phyloP scores from a whole-genome alignment of 2,797 vertebrate genomes.

The Fratercula arctica region DNA sequence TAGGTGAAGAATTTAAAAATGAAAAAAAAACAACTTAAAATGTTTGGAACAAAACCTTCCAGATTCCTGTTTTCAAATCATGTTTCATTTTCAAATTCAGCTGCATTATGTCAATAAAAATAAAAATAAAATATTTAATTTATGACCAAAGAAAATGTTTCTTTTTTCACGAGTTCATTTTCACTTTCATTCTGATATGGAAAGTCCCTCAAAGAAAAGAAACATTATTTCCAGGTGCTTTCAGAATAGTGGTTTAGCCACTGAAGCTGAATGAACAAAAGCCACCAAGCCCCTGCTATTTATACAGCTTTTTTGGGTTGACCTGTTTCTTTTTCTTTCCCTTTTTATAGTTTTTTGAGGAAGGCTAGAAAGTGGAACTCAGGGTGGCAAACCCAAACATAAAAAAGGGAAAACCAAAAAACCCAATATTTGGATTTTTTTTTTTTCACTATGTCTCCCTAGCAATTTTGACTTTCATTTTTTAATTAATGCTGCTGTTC shows the following conservation, averaged over 20 bases:
- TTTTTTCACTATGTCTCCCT: not conserved
- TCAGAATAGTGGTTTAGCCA: not conserved
- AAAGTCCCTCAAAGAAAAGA: not conserved
- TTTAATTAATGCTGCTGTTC: not conserved
- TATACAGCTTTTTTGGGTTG: not conserved
- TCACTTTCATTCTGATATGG: not conserved
- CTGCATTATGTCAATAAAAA: not conserved
- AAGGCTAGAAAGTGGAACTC: not conserved
- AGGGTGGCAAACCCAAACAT: not conserved
- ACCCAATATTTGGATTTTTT: not conserved
- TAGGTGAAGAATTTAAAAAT: not conserved
- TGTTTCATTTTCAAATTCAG: not conserved
- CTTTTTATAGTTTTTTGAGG: not conserved
- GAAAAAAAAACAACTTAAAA: not conserved
- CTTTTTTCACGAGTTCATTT: not conserved
- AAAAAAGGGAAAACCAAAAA: not conserved
- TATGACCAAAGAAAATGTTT: not conserved
- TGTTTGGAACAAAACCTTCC: not conserved
- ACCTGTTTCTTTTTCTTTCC: not conserved
- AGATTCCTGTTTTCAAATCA: not conserved
- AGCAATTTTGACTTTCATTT: not conserved
- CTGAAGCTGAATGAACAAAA: constrained; percentile 5
- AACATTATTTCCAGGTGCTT: not conserved
- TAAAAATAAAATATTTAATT: not conserved
- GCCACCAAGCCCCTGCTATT: not conserved